Evolutionary conservation across 2,113 vertebrate genomes (phyloP).

Genomic region (Clarias batrachus): DNA sequence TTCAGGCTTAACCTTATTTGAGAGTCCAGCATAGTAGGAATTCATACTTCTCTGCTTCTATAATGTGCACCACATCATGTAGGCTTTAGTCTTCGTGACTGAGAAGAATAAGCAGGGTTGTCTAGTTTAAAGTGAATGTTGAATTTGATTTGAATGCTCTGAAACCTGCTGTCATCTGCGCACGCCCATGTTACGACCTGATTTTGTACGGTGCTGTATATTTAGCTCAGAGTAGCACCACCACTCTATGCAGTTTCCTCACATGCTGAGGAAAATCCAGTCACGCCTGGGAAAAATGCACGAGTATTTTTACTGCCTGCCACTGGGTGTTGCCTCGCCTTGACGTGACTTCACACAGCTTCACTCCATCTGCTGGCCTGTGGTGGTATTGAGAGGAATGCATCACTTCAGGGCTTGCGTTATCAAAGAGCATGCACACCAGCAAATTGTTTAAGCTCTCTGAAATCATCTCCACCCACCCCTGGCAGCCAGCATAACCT

Average conservation of each 20-base stretch:
- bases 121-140: background rate
- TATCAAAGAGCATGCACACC: background rate
- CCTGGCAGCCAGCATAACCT: conserved; percentile 11
- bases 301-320: conserved; percentile 57
- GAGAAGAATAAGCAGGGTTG: background rate
- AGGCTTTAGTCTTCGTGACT: background rate
- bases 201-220: background rate
- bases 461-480: background rate
- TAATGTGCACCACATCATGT: background rate
- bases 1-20: background rate
- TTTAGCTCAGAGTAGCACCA: background rate
- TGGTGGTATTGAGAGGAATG: conserved; percentile 4
- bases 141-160: background rate
- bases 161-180: background rate
- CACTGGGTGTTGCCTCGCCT: conserved; percentile 67
- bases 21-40: background rate
- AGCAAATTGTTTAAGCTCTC: conserved; percentile 26
- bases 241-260: conserved; percentile 38
- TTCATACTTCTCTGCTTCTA: background rate
- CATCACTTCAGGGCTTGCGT: background rate
- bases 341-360: conserved; percentile 23
- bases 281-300: conserved; percentile 62
- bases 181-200: background rate
- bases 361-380: conserved; percentile 70
- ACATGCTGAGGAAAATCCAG: conserved; percentile 51